A percentile compares a stretch with the other conserved stretches of the same genome.
These are phyloP conservation scores for Otocyon megalotis DNA, from an alignment of 2,113 vertebrate genomes.

Conservation along the genomic window DNA sequence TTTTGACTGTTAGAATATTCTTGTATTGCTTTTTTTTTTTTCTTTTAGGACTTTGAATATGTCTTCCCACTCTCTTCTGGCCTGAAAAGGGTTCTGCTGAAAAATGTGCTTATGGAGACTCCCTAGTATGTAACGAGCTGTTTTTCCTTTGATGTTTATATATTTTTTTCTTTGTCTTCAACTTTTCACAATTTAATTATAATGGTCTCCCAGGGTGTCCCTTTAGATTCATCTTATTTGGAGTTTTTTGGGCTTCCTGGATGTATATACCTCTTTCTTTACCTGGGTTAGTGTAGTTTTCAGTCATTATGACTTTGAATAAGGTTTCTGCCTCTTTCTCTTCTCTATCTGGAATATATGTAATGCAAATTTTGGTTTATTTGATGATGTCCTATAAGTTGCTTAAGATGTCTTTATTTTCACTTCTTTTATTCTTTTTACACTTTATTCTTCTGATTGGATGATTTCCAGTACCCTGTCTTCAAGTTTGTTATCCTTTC, in stretches of 20 bases:
- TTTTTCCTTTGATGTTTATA: background rate
- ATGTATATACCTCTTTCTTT: background rate
- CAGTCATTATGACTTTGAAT: background rate
- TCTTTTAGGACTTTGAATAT: background rate
- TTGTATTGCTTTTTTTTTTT: background rate
- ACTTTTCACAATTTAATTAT: background rate
- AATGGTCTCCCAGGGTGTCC: background rate
- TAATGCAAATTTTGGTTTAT: background rate
- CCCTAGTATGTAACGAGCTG: background rate
- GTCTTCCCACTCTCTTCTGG: background rate
- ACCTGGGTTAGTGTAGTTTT: background rate
- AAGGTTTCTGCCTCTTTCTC: background rate
- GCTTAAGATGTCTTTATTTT: background rate
- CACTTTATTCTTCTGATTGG: background rate
- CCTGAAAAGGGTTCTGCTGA: background rate
- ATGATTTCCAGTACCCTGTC: background rate
- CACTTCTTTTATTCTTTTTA: background rate
- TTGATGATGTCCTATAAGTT: background rate
- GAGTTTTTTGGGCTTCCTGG: background rate
- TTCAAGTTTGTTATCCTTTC: background rate
- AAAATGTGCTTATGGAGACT: background rate
- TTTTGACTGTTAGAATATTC: background rate
- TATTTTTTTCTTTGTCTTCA: background rate
- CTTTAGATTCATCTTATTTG: background rate
- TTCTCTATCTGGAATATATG: background rate